These are phyloP conservation scores for Poecile montanus DNA, from an alignment of 2,797 vertebrate genomes.

Conservation along the genomic window DNA sequence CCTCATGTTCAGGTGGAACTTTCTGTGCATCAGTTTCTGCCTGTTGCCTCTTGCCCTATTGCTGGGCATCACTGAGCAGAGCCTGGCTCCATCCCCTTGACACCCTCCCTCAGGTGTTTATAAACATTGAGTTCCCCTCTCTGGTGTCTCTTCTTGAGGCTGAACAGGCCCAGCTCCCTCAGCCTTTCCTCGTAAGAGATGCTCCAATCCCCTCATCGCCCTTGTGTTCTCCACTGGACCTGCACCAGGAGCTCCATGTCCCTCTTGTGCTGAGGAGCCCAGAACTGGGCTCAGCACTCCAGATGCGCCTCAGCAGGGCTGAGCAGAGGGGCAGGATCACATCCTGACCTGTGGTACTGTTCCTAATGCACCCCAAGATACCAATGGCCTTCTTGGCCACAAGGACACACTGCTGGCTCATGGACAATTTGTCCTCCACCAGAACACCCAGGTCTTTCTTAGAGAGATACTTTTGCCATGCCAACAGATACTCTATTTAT, in stretches of 20 bases:
- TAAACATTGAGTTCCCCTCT: accelerated
- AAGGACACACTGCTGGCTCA: background rate
- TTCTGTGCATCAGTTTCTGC: background rate
- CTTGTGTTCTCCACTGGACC: background rate
- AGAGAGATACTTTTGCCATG: background rate
- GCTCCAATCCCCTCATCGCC: background rate
- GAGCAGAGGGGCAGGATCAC: background rate
- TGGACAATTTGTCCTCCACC: accelerated
- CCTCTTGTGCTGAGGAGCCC: background rate
- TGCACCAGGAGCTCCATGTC: background rate
- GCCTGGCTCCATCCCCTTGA: background rate
- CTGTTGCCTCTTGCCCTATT: accelerated
- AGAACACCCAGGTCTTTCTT: background rate
- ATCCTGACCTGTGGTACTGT: accelerated
- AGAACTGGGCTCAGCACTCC: background rate
- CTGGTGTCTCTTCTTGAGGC: accelerated
- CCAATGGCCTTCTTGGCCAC: background rate
- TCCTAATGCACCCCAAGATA: background rate
- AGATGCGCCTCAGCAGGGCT: background rate
- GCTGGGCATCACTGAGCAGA: background rate
- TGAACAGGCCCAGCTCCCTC: background rate
- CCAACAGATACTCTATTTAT: background rate
- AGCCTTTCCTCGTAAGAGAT: accelerated
- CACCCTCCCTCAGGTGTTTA: background rate
- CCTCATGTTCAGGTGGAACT: background rate